phyloP scores from a whole-genome alignment of 2,113 vertebrate species.

The Coptodon rendalli region DNA sequence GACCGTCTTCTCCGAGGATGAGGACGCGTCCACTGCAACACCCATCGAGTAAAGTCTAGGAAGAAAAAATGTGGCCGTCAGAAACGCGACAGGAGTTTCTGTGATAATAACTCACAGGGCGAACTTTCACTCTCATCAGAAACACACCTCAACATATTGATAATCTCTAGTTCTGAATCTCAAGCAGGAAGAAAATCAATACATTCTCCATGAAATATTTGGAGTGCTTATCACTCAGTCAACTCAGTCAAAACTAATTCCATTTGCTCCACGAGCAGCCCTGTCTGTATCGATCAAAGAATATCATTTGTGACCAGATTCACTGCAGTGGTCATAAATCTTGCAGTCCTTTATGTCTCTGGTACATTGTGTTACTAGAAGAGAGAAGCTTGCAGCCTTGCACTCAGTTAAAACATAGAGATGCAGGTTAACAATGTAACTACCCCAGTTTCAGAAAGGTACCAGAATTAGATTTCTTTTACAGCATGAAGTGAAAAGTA shows the following conservation, averaged over 20 bases:
- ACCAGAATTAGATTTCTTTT: neutral
- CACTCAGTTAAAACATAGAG: neutral
- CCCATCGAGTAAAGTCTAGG: slow-evolving; percentile 85
- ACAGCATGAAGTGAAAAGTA: neutral
- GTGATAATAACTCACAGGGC: neutral
- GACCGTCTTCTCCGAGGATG: slow-evolving; percentile 74
- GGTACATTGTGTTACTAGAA: neutral
- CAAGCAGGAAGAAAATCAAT: slow-evolving; percentile 13
- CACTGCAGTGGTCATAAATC: slow-evolving; percentile 36
- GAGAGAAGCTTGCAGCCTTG: neutral
- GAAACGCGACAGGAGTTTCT: neutral
- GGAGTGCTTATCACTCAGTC: slow-evolving; percentile 3
- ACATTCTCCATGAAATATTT: neutral
- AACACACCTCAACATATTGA: neutral
- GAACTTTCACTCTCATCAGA: neutral
- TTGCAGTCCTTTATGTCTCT: neutral
- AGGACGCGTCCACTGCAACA: slow-evolving; percentile 87
- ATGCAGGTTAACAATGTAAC: neutral
- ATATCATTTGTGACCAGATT: slow-evolving; percentile 24
- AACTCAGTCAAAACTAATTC: slow-evolving; percentile 7
- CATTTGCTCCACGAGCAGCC: slow-evolving; percentile 1
- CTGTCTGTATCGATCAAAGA: slow-evolving; percentile 30
- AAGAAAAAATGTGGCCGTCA: neutral
- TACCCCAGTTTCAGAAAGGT: neutral
- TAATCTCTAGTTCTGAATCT: neutral